Evolutionary conservation across 2,888 invertebrate genomes (phyloP).

Genomic region (Cheilosia soror): DNA sequence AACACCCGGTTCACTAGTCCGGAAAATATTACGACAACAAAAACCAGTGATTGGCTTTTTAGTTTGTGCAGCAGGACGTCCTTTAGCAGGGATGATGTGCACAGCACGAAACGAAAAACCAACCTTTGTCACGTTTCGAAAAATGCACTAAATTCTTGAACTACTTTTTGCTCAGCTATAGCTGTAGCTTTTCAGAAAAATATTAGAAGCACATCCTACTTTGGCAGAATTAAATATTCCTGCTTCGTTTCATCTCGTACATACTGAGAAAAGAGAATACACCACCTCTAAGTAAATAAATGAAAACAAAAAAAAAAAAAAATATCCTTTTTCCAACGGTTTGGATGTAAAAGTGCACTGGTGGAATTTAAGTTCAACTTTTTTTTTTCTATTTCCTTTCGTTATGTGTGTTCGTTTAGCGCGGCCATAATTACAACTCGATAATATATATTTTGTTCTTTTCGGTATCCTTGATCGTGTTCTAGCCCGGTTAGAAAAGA

Average conservation of each 20-base stretch:
- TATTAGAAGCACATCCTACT: conserved; percentile 58
- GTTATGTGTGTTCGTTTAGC: conserved; percentile 6
- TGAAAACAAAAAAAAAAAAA: conserved; percentile 8
- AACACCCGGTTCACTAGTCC: neutral
- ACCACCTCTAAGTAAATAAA: conserved; percentile 41
- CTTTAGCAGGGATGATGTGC: neutral
- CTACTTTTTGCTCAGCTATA: conserved; percentile 7
- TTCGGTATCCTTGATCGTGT: conserved; percentile 63
- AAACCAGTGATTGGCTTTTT: conserved; percentile 29
- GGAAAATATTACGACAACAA: conserved; percentile 1
- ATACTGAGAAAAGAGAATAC: conserved; percentile 11
- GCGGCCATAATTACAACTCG: conserved; percentile 51
- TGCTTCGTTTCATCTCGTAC: conserved; percentile 51
- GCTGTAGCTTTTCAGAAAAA: neutral
- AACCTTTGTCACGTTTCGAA: conserved; percentile 32
- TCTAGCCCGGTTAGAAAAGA: conserved; percentile 43
- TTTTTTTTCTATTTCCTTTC: conserved; percentile 4
- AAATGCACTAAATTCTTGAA: conserved; percentile 36
- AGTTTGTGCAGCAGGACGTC: conserved; percentile 5
- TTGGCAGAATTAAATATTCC: conserved; percentile 66
- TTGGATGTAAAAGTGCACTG: conserved; percentile 34
- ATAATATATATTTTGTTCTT: conserved; percentile 53
- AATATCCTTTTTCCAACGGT: conserved; percentile 41
- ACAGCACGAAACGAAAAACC: neutral
- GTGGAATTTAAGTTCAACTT: conserved; percentile 52